Evolutionary conservation across 2,797 vertebrate species (phyloP), one percentile per base, ranked within the genome.

Genomic region (Channa striata): DNA sequence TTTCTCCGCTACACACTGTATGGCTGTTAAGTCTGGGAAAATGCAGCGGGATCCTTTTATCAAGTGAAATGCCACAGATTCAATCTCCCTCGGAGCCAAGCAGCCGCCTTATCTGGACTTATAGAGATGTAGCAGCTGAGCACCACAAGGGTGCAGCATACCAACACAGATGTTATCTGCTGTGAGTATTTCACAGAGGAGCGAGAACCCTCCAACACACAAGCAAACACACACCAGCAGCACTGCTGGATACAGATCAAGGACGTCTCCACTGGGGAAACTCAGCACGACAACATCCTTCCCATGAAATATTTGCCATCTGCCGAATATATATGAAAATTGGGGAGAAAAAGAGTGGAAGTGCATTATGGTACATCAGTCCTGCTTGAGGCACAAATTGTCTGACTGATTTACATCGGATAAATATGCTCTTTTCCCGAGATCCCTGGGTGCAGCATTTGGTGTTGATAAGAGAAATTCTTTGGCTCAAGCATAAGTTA

Each of bases 71-170:
- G 71, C 84, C 85, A 85, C 74, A 83, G 87, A 89, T 90, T 83
- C 33, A 67, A 86, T 87, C 85, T 83, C 74, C 78, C 81, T 82
- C 17, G 44, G 72, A 87, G 83, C 73, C 69, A 25, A 71, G 81
- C 72, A 68, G 69, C 51, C 34, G 68, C 59, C 86, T 89, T 88
- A 87, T 92, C 87, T 80, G 78, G 60, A 40, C 46, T 72, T 65
- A 78, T 78, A 83, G 80, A 90, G 90, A 90, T 84, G 87, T 93
- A 85, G 83, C 91, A 81, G 76, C 80, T 49, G 70, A 86, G 72
- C 81, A 63, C 92, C 93, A 92, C 93, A 88, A 93, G 93, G 87
- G 92, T 85, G 93, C 93, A 93, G 92, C 89, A 92, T 75, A 91
- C 89, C 83, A 91, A 87, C 89, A 87, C 90, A 90, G 91, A 93